phyloP scores from a whole-genome alignment of 2,113 vertebrate genomes.

The Hiodon tergisus region DNA sequence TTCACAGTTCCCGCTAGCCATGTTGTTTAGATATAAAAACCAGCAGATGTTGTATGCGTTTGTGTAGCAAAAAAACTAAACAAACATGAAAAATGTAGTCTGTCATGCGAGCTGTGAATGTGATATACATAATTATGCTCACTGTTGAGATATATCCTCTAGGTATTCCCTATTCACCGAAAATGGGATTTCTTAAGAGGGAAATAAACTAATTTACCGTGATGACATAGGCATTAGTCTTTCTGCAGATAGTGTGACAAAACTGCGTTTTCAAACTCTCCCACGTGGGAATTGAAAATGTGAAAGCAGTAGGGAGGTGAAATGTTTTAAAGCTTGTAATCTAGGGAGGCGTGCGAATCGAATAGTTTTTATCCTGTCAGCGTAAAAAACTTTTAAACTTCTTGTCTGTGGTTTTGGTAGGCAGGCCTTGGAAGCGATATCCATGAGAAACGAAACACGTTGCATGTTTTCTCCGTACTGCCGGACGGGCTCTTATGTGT shows the following conservation, averaged over 20 bases:
- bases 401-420: too few relatives aligned
- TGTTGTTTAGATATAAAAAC: too few relatives aligned
- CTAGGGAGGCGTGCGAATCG: too few relatives aligned
- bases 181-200: slow-evolving; percentile 41
- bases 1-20: too few relatives aligned
- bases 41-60: background rate
- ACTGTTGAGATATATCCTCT: slow-evolving; percentile 37
- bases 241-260: slow-evolving; percentile 32
- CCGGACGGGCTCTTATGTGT: too few relatives aligned
- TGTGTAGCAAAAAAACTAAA: background rate
- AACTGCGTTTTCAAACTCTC: slow-evolving; percentile 15
- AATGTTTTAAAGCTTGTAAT: background rate
- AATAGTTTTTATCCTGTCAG: too few relatives aligned
- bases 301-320: background rate
- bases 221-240: slow-evolving; percentile 36
- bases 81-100: background rate
- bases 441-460: too few relatives aligned
- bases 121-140: slow-evolving; percentile 36
- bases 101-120: slow-evolving; percentile 20
- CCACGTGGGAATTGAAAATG: slow-evolving; percentile 21
- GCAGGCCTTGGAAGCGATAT: too few relatives aligned
- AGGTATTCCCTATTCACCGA: slow-evolving; percentile 38
- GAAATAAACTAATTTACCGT: slow-evolving; percentile 38
- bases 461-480: too few relatives aligned
- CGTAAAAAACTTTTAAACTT: too few relatives aligned